These are phyloP conservation scores for Manis javanica DNA, from an alignment of 2,797 vertebrate genomes.

Conservation along the genomic window DNA sequence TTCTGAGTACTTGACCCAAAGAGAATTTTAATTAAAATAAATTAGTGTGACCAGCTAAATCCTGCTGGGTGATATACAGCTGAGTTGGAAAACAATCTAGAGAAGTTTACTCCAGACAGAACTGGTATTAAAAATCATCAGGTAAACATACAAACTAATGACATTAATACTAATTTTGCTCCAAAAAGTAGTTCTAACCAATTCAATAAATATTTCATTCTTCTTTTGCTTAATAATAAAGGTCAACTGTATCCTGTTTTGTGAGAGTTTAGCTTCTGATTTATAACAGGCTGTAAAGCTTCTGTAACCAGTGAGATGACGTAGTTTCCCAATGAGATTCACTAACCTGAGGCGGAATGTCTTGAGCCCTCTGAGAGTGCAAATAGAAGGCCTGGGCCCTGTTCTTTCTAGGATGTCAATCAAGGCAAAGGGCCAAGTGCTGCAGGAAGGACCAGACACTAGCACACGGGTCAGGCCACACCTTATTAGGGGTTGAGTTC, in stretches of 20 bases:
- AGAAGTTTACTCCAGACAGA: background rate
- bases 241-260: background rate
- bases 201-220: background rate
- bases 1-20: conserved; percentile 29
- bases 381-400: background rate
- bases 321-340: background rate
- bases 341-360: background rate
- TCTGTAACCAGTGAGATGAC: background rate
- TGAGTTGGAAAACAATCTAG: background rate
- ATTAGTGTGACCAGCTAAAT: background rate
- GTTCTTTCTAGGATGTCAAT: background rate
- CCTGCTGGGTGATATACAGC: background rate
- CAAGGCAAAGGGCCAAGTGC: background rate
- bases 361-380: background rate
- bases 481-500: no score
- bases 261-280: background rate
- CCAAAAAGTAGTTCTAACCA: background rate
- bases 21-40: conserved; percentile 58
- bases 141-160: background rate
- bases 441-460: background rate
- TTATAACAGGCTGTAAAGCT: background rate
- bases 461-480: fast-evolving
- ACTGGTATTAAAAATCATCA: conserved; percentile 44
- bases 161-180: background rate
- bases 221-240: background rate